Base-by-base conservation (phyloP, 2,113 vertebrate genomes). In the Chunga burmeisteri region DNA sequence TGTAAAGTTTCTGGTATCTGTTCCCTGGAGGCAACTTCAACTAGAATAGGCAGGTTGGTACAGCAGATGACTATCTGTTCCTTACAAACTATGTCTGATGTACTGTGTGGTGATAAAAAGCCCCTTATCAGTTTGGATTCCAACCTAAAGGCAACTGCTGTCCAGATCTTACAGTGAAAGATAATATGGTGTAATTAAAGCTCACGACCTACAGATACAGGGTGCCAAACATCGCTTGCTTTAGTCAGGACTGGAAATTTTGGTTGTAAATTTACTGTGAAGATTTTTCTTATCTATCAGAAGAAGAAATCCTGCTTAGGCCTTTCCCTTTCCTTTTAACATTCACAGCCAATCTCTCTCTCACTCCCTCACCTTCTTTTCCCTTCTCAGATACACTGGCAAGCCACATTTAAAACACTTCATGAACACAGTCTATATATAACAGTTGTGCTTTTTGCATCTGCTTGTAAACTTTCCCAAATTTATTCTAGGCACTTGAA, bases 81-180 rank as follows among this genome's bases (percentile, higher is more conserved):
- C 91, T 68, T 93, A 85, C 88, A 86, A 96, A 95, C 84, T 84
- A 68, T 0, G 40, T 72, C 83, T 95, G 93, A 96, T 88, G 90
- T 81, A 94, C 86, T 82, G 47, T 68, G 86, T 52, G 83, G 78
- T 55, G 94, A 98, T 97, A 91, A 96, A 94, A 98, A 98, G 89
- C 81, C 84, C 63, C 85, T 98, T 98, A 98, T 98, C 98, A 97
- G 96, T 86, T 86, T 83, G 95, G 91, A 97, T 96, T 96, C 95
- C 93, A 96, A 97, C 94, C 96, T 96, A 95, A 96, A 97, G 96
- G 96, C 97, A 96, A 95, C 79, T 85, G 93, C 92, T 97, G 95
- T 95, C 96, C 92, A 98, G 92, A 97, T 96, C 96, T 94, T 95
- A 95, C 93, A 97, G 96, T 90, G 95, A 92, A 95, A 98, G 98